Evolutionary conservation across 1,140 invertebrate species (phyloP).

Genomic region (Drosophila mayri): DNA sequence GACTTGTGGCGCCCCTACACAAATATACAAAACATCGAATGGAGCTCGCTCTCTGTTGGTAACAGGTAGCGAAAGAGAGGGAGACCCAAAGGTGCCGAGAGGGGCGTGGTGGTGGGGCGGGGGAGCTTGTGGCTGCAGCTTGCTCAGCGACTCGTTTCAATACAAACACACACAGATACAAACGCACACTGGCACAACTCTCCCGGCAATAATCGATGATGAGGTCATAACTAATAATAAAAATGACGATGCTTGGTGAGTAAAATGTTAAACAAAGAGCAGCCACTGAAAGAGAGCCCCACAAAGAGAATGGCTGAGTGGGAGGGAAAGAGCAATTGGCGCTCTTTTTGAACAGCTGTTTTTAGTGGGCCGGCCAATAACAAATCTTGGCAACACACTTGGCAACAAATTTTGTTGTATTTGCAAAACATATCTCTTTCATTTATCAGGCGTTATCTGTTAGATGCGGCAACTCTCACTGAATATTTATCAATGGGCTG

Average conservation of each 20-base stretch:
- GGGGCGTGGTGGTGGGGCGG: slow-evolving; percentile 9
- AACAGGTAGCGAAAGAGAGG: slow-evolving; percentile 41
- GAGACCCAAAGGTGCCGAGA: slow-evolving; percentile 27
- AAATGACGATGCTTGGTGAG: slow-evolving; percentile 77
- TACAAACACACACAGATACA: slow-evolving; percentile 52
- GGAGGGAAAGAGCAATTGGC: slow-evolving; percentile 13
- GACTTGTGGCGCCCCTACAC: slow-evolving; percentile 67
- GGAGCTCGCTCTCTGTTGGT: slow-evolving; percentile 30
- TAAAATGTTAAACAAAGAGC: slow-evolving; percentile 56
- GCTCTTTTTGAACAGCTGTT: slow-evolving; percentile 62
- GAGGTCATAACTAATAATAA: slow-evolving; percentile 85
- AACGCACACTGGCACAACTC: slow-evolving; percentile 26
- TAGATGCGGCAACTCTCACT: slow-evolving; percentile 48
- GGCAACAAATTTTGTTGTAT: too few relatives aligned
- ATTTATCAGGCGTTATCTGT: slow-evolving; percentile 30
- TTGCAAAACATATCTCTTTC: slow-evolving; percentile 21
- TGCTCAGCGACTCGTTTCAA: slow-evolving; percentile 74
- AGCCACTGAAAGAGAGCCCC: slow-evolving; percentile 22
- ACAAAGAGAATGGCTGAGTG: slow-evolving; percentile 1
- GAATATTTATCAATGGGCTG: slow-evolving; percentile 53
- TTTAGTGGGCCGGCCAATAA: slow-evolving; percentile 62
- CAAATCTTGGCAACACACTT: slow-evolving; percentile 37
- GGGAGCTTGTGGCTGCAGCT: slow-evolving; percentile 36
- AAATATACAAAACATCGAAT: background rate
- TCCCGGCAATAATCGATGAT: slow-evolving; percentile 84